Evolutionary conservation across 2,113 vertebrate genomes (phyloP).

Genomic region (Genyomyrus donnyi): DNA sequence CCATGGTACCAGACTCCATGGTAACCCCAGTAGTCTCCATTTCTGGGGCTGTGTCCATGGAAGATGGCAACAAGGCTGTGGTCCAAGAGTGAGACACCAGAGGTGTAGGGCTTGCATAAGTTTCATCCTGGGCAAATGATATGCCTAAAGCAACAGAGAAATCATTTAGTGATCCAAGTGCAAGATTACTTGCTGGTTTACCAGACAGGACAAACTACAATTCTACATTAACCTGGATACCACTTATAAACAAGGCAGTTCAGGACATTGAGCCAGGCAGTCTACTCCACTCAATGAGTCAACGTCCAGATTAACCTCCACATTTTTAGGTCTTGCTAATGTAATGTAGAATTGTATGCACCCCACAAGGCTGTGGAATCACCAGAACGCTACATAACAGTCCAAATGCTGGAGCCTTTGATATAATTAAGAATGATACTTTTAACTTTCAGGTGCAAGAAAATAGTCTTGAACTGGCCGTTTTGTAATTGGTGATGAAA

Average conservation of each 20-base stretch:
- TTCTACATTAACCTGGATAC: background rate
- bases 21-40: background rate
- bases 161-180: background rate
- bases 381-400: background rate
- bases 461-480: background rate
- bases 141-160: background rate
- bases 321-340: background rate
- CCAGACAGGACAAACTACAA: background rate
- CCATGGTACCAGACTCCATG: background rate
- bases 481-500: background rate
- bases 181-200: background rate
- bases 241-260: background rate
- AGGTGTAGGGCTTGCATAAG: background rate
- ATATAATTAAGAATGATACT: background rate
- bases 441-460: background rate
- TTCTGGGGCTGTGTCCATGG: background rate
- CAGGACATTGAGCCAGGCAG: background rate
- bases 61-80: background rate
- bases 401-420: background rate
- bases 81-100: background rate
- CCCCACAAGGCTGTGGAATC: background rate
- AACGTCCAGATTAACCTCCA: background rate
- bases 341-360: background rate
- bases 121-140: background rate
- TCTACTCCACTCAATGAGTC: background rate